Conservation (phyloP, 2,888 invertebrate species). For the Cylindroiulus punctatus region DNA sequence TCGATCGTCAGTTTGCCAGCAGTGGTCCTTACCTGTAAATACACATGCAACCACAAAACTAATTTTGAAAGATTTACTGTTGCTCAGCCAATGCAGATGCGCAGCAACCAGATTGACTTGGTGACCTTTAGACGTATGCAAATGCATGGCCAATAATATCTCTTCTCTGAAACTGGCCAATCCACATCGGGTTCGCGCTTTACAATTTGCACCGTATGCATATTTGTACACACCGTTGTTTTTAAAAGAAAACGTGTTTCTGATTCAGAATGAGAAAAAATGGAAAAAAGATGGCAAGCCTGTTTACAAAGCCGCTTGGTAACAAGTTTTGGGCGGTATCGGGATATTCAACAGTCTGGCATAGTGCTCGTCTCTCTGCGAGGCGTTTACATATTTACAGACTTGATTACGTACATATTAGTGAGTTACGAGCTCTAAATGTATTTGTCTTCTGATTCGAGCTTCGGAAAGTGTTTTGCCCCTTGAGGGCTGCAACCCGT, state of each 20-base stretch:
- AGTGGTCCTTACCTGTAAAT: no score
- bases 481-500: slow-evolving; percentile 43
- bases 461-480: slow-evolving; percentile 16
- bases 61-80: no score
- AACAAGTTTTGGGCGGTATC: not conserved
- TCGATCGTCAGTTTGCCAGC: no score
- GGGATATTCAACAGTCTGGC: not conserved
- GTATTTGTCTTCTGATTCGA: slow-evolving; percentile 41
- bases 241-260: not conserved
- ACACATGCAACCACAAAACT: no score
- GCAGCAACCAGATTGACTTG: no score
- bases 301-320: not conserved
- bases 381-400: slow-evolving; percentile 37
- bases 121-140: no score
- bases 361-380: not conserved
- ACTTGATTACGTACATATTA: slow-evolving; percentile 47
- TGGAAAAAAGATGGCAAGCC: not conserved
- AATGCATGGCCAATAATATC: no score
- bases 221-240: not conserved
- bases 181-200: no score
- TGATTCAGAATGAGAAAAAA: not conserved
- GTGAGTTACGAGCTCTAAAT: slow-evolving; percentile 30
- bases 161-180: no score
- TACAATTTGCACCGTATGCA: not conserved
- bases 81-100: no score